phyloP scores from a whole-genome alignment of 2,797 vertebrate genomes.

The Sebastolobus altivelis region DNA sequence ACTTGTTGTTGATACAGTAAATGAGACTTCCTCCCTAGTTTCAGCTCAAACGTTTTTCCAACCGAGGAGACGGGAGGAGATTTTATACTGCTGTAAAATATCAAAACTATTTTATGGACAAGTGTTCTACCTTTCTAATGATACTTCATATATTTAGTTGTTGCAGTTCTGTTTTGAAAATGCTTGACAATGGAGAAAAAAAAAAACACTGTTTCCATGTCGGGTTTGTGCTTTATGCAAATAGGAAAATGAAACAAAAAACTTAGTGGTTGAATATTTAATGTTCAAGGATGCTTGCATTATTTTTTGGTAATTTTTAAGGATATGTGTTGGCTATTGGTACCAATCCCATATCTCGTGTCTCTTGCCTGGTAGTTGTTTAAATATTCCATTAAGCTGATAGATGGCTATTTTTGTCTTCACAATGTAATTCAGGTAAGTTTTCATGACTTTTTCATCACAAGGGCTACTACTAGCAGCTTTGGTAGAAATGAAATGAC shows the following conservation, averaged over 20 bases:
- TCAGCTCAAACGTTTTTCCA: constrained; percentile 66
- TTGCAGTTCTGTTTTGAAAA: constrained; percentile 74
- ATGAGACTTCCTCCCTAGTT: constrained; percentile 72
- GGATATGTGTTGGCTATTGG: constrained; percentile 69
- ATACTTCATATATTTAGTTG: constrained; percentile 80
- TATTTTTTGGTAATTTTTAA: constrained; percentile 65
- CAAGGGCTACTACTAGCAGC: constrained; percentile 86
- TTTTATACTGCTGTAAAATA: constrained; percentile 87
- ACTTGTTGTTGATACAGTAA: constrained; percentile 70
- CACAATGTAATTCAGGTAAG: constrained; percentile 86
- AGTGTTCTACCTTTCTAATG: constrained; percentile 82
- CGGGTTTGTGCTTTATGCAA: constrained; percentile 84
- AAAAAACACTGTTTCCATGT: constrained; percentile 68
- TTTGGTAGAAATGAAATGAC: constrained; percentile 69
- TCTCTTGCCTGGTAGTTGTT: constrained; percentile 78
- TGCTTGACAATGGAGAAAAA: constrained; percentile 66
- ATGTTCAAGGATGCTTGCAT: constrained; percentile 74
- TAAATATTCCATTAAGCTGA: constrained; percentile 72
- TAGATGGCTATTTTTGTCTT: constrained; percentile 74
- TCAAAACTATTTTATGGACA: constrained; percentile 79
- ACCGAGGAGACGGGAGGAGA: constrained; percentile 54
- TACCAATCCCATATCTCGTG: constrained; percentile 77
- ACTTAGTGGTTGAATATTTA: constrained; percentile 78
- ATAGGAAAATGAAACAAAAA: constrained; percentile 76
- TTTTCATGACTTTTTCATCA: constrained; percentile 86